These are phyloP conservation scores for Gobionotothen gibberifrons DNA, from an alignment of 2,797 vertebrate species.

Conservation along the genomic window DNA sequence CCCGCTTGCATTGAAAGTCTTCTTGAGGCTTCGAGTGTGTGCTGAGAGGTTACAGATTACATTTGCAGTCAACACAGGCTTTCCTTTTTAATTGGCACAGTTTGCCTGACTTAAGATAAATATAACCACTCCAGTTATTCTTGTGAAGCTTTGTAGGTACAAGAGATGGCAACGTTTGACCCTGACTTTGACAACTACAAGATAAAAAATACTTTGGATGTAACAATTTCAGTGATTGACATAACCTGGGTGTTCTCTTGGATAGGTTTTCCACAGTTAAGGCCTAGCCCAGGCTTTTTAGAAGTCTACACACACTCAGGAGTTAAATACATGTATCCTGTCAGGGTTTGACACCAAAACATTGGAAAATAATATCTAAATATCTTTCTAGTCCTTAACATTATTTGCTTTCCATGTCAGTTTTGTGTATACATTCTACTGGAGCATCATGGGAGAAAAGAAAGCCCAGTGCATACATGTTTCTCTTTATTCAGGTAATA, in stretches of 20 bases:
- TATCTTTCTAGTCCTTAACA: slow-evolving; percentile 10
- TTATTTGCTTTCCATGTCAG: neutral
- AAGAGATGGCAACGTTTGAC: neutral
- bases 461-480: neutral
- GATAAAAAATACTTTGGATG: neutral
- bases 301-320: slow-evolving; percentile 7
- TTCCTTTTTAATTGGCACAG: neutral
- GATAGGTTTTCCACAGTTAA: neutral
- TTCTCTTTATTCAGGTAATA: slow-evolving; percentile 7
- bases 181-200: neutral
- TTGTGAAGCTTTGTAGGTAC: neutral
- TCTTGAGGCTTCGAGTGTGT: neutral
- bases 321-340: neutral
- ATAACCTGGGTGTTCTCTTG: neutral
- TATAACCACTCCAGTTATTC: neutral
- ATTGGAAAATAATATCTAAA: slow-evolving; percentile 9
- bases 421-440: slow-evolving; percentile 23
- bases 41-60: neutral
- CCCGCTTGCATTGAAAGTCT: slow-evolving; percentile 1
- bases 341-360: slow-evolving; percentile 20
- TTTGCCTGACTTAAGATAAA: neutral
- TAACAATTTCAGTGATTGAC: slow-evolving; percentile 2
- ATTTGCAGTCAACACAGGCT: neutral
- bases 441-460: slow-evolving; percentile 3
- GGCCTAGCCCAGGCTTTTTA: slow-evolving; percentile 12